Evolutionary conservation across 2,888 invertebrate genomes (phyloP).

Genomic region (Oconnorella tubifera): DNA sequence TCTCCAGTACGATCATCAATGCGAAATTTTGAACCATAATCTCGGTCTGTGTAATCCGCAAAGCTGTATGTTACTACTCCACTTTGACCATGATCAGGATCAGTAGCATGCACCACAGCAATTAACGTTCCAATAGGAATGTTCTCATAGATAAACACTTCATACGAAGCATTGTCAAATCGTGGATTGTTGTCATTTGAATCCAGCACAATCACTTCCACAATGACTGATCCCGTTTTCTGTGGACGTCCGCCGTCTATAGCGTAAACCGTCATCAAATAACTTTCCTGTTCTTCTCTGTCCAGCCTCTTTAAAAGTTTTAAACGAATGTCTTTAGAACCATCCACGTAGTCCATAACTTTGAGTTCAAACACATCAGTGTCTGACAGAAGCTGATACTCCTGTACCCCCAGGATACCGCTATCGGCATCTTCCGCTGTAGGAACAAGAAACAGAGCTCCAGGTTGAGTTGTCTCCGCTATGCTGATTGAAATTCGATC

Average conservation of each 20-base stretch:
- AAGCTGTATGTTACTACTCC: constrained; percentile 66
- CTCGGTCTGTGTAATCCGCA: not conserved
- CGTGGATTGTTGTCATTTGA: constrained; percentile 92
- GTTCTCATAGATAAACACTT: constrained; percentile 80
- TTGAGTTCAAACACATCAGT: constrained; percentile 62
- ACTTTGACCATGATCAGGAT: constrained; percentile 84
- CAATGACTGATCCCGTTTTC: constrained; percentile 52
- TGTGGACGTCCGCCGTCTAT: constrained; percentile 58
- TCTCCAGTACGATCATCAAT: not conserved
- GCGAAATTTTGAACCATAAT: not conserved
- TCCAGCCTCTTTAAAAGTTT: constrained; percentile 89
- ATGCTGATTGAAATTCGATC: constrained; percentile 12
- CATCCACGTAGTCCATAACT: constrained; percentile 15
- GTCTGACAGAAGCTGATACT: constrained; percentile 58
- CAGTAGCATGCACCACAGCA: constrained; percentile 62
- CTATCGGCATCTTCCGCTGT: constrained; percentile 20
- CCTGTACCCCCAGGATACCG: constrained; percentile 82
- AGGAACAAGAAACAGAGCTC: constrained; percentile 18
- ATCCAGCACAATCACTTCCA: constrained; percentile 79
- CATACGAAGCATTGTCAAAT: constrained; percentile 57
- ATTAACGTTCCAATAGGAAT: constrained; percentile 76
- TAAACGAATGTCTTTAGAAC: constrained; percentile 78
- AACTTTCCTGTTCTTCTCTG: constrained; percentile 58
- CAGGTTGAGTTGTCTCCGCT: constrained; percentile 14
- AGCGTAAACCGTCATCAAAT: constrained; percentile 44